phyloP scores from a whole-genome alignment of 2,797 vertebrate species.

The Rhinogobio ventralis region DNA sequence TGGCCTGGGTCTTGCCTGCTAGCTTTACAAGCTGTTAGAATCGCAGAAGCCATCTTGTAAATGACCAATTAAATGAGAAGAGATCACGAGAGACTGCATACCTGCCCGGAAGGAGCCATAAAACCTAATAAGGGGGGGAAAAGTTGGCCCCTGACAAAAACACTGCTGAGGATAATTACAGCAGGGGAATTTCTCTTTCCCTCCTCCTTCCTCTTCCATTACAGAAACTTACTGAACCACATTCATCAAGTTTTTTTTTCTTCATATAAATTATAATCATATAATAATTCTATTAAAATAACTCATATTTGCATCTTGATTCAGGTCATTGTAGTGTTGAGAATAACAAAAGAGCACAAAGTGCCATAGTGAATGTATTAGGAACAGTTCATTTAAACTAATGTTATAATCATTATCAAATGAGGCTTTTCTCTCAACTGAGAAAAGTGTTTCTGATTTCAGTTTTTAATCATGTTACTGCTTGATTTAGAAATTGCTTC shows the following conservation, averaged over 20 bases:
- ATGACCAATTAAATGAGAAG: conserved; percentile 70
- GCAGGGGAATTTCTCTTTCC: conserved; percentile 55
- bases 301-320: background rate
- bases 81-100: conserved; percentile 68
- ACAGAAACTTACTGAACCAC: conserved; percentile 1
- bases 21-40: conserved; percentile 69
- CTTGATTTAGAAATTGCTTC: conserved; percentile 6
- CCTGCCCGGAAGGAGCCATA: conserved; percentile 70
- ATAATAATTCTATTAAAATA: background rate
- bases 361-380: background rate
- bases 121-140: conserved; percentile 61
- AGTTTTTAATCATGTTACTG: background rate
- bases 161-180: conserved; percentile 65
- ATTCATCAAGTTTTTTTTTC: background rate
- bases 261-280: background rate
- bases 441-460: background rate
- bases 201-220: background rate
- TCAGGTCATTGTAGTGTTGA: background rate
- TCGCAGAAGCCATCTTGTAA: conserved; percentile 70
- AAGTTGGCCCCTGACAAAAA: conserved; percentile 46
- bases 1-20: conserved; percentile 56
- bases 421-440: background rate
- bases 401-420: background rate
- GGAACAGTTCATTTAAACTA: background rate
- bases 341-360: background rate